Conservation (phyloP, 2,888 invertebrate genomes). For the Limnephilus rhombicus region DNA sequence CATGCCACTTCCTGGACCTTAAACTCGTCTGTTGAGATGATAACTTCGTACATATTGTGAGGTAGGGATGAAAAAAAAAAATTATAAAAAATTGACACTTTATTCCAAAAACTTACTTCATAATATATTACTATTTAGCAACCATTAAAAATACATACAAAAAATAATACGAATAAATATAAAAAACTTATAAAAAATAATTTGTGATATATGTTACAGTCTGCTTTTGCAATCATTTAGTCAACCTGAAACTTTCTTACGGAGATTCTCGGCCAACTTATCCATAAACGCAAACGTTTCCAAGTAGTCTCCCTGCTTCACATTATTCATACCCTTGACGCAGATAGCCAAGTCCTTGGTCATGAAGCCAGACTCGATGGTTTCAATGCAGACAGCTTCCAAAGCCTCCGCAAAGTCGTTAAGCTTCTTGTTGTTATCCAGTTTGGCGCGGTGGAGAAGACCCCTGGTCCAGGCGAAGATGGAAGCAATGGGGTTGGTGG, state of each 20-base stretch:
- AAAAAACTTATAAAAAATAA: slow-evolving; percentile 17
- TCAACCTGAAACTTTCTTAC: slow-evolving; percentile 80
- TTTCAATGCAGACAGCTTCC: slow-evolving; percentile 94
- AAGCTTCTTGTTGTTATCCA: slow-evolving; percentile 90
- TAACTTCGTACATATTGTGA: background rate
- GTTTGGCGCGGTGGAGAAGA: slow-evolving; percentile 93
- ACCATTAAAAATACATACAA: slow-evolving; percentile 30
- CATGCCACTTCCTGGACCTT: too few relatives aligned
- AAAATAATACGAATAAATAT: slow-evolving; percentile 5
- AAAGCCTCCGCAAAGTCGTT: slow-evolving; percentile 90
- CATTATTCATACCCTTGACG: slow-evolving; percentile 93
- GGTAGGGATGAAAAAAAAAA: background rate
- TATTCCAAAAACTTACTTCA: background rate
- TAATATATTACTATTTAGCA: slow-evolving; percentile 9
- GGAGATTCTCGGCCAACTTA: slow-evolving; percentile 94
- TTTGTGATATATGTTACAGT: slow-evolving; percentile 50
- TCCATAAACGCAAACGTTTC: slow-evolving; percentile 98
- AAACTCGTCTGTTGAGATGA: too few relatives aligned
- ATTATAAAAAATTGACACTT: background rate
- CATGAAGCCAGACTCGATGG: slow-evolving; percentile 96
- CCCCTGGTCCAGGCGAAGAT: slow-evolving; percentile 99
- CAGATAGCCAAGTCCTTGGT: slow-evolving; percentile 99
- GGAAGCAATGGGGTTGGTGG: slow-evolving; percentile 99
- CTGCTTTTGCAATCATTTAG: slow-evolving; percentile 68
- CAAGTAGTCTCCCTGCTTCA: slow-evolving; percentile 89